A percentile compares a stretch with the other conserved stretches of the same genome.
These are phyloP conservation scores for Ursus arctos DNA, from an alignment of 2,113 vertebrate species.

Conservation along the genomic window DNA sequence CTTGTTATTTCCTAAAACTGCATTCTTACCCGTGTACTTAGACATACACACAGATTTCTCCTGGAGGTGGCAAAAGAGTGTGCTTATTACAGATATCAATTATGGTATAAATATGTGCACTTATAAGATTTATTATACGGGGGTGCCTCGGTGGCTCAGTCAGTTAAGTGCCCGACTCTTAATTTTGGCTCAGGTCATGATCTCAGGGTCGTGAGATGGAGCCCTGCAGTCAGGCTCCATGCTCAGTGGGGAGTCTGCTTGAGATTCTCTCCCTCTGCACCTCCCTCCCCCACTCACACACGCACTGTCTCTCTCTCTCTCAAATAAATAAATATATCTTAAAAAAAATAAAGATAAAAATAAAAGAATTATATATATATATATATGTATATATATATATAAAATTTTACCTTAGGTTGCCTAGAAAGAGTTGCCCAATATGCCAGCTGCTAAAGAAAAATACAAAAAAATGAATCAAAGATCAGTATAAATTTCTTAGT, in stretches of 20 bases:
- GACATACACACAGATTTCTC: background rate
- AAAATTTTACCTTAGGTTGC: constrained; percentile 85
- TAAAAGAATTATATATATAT: background rate
- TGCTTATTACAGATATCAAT: background rate
- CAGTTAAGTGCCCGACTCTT: background rate
- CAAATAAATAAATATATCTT: background rate
- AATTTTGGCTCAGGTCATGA: background rate
- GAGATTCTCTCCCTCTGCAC: no score
- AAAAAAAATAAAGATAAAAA: background rate
- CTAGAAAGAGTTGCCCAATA: constrained; percentile 85
- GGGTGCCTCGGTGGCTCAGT: background rate
- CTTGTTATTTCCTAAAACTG: background rate
- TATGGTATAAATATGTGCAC: background rate
- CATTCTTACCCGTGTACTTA: background rate
- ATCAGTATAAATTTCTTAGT: constrained; percentile 32
- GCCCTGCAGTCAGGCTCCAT: no score
- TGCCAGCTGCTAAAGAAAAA: constrained; percentile 83
- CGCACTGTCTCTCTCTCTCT: background rate
- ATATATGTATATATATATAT: background rate
- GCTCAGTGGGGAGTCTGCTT: no score
- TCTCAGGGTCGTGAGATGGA: background rate
- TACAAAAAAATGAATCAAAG: background rate
- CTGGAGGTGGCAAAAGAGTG: background rate
- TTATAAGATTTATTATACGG: background rate
- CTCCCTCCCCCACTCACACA: background rate